Conservation (phyloP, 1,140 invertebrate species). For the Orchestia grillus region DNA sequence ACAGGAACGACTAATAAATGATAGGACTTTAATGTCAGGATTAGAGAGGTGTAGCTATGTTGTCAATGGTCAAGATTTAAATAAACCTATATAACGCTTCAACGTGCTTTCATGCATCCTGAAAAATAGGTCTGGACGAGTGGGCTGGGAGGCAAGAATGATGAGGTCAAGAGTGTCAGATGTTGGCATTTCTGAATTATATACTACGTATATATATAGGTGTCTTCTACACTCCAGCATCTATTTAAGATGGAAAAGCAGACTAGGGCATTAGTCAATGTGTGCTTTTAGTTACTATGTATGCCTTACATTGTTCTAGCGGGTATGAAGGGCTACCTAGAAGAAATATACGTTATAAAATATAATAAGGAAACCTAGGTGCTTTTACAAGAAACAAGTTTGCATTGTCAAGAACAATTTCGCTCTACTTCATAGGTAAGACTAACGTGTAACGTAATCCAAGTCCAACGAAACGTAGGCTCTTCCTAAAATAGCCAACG, state of each 20-base stretch:
- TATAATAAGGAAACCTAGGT: not conserved
- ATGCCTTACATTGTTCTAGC: not conserved
- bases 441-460: not conserved
- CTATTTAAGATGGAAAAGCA: not conserved
- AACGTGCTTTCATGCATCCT: not conserved
- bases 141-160: not conserved
- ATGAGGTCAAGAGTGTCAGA: not conserved
- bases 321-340: not conserved
- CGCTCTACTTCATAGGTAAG: not conserved
- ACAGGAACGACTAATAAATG: not conserved
- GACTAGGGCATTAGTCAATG: not conserved
- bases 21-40: not conserved
- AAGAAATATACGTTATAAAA: not conserved
- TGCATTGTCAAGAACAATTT: not conserved
- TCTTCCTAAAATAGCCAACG: not conserved
- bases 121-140: not conserved
- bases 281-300: not conserved
- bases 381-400: not conserved
- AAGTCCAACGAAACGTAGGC: not conserved
- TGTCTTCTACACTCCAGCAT: not conserved
- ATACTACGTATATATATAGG: not conserved
- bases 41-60: not conserved
- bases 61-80: not conserved
- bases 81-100: not conserved
- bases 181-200: not conserved